phyloP scores from a whole-genome alignment of 1,140 invertebrate genomes.

The Lysiphlebus fabarum region DNA sequence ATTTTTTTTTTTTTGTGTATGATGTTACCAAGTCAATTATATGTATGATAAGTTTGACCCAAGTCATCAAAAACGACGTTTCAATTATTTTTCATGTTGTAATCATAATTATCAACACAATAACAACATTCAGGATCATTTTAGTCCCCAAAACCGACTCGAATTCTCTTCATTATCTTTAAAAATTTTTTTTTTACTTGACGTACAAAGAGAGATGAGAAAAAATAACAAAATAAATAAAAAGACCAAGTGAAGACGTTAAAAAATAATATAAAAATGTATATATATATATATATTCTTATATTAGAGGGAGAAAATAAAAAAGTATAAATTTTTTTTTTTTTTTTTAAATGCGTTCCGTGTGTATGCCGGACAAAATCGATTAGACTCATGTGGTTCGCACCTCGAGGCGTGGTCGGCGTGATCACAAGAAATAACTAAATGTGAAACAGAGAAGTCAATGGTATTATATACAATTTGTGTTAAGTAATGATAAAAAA shows the following conservation, averaged over 20 bases:
- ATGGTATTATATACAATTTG: slow-evolving; percentile 1
- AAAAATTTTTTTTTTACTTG: slow-evolving; percentile 18
- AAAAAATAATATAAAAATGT: background rate
- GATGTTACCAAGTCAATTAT: background rate
- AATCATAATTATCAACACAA: background rate
- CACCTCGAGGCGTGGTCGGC: slow-evolving; percentile 24
- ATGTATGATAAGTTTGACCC: slow-evolving; percentile 8
- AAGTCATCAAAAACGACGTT: slow-evolving; percentile 8
- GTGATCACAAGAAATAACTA: slow-evolving; percentile 23
- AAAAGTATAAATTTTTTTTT: slow-evolving; percentile 10
- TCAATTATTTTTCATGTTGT: slow-evolving; percentile 16
- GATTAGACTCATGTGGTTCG: slow-evolving; percentile 25
- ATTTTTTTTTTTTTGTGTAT: no score
- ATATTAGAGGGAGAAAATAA: no score
- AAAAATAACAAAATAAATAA: background rate
- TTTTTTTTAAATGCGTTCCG: slow-evolving; percentile 14
- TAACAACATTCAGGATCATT: background rate
- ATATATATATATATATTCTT: no score
- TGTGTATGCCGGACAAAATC: slow-evolving; percentile 17
- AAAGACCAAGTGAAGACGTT: background rate
- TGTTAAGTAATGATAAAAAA: slow-evolving; percentile 11
- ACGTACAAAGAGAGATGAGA: background rate
- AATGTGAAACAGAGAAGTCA: slow-evolving; percentile 17
- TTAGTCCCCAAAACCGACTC: slow-evolving; percentile 14
- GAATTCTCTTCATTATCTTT: slow-evolving; percentile 24